Evolutionary conservation across 2,113 vertebrate genomes (phyloP).

Genomic region (Sinocyclocheilus anshuiensis): DNA sequence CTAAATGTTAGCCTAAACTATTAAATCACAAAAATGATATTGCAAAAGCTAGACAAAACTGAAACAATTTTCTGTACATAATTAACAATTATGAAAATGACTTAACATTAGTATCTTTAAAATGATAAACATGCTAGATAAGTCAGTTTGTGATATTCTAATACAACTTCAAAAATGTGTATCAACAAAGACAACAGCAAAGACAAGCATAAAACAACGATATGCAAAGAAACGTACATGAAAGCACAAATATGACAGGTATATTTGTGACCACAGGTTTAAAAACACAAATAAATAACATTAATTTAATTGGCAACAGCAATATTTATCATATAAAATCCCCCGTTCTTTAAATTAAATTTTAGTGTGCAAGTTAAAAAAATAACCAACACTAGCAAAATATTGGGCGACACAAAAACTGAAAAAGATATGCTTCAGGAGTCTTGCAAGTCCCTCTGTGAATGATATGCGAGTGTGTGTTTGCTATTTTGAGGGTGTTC

Average conservation of each 20-base stretch:
- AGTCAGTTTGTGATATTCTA: constrained; percentile 1
- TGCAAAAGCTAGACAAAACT: constrained; percentile 11
- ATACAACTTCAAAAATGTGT: constrained; percentile 6
- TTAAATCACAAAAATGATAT: neutral
- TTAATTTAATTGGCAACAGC: constrained; percentile 5
- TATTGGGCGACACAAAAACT: constrained; percentile 27
- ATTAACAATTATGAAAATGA: constrained; percentile 19
- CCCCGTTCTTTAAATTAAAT: constrained; percentile 48
- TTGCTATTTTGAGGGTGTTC: constrained; percentile 8
- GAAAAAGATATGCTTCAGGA: constrained; percentile 45
- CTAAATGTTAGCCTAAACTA: neutral
- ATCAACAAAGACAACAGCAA: constrained; percentile 31
- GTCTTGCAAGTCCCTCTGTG: constrained; percentile 28
- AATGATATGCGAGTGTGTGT: constrained; percentile 24
- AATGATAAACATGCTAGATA: constrained; percentile 40
- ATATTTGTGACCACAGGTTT: constrained; percentile 13
- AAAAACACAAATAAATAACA: constrained; percentile 42
- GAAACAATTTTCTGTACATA: constrained; percentile 17
- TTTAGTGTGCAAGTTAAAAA: constrained; percentile 32
- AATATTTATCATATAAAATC: constrained; percentile 47
- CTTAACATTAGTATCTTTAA: constrained; percentile 1
- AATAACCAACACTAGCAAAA: constrained; percentile 15
- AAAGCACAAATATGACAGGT: constrained; percentile 34
- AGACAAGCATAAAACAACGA: constrained; percentile 40
- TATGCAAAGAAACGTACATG: neutral